Evolutionary conservation across 2,113 vertebrate genomes (phyloP), one percentile per base, ranked within the genome.

Genomic region (Dromiciops gliroides): DNA sequence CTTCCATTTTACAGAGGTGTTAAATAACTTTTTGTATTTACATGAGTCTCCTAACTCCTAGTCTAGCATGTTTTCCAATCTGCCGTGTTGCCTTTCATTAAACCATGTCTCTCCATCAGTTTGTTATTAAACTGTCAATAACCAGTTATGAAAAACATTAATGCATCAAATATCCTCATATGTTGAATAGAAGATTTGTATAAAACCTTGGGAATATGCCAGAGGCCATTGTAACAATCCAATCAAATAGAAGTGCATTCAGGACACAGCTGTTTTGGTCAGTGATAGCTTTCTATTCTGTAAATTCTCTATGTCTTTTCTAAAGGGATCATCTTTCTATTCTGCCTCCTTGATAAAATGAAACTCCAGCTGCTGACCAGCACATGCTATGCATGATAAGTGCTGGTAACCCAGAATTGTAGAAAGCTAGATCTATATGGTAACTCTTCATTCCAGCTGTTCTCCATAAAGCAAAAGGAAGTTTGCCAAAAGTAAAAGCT

Each of bases 401-500:
- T 83, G 7, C 60, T 75, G n/a, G n/a, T 83, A 44, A 44, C 1
- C 16, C 4, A 83, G n/a, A 4, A 44, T 44, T 83, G 23, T 83
- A 83, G n/a, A 44, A 44, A 83, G 1, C 37, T 83, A 8, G 19
- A 44, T 83, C 6, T 44, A 83, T 89, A 31, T 26, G 10, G n/a
- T 53, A 51, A 50, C 28, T 90, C 2, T 47, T 92, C 44, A 93
- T 37, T 94, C 24, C 16, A 48, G 90, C 49, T 26, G 28, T 93
- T 49, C 49, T 90, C 47, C 52, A 47, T 8, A 91, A 37, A 47
- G 19, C 83, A 94, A 48, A 56, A 50, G 92, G 51, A 53, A 56
- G 12, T 90, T 95, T 93, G 49, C 89, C 8, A 51, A 56, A 93
- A 28, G 88, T 44, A 48, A 93, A 91, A 94, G 25, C 10, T 49